Evolutionary conservation across 2,797 vertebrate species (phyloP).

Genomic region (Centroberyx gerrardi): DNA sequence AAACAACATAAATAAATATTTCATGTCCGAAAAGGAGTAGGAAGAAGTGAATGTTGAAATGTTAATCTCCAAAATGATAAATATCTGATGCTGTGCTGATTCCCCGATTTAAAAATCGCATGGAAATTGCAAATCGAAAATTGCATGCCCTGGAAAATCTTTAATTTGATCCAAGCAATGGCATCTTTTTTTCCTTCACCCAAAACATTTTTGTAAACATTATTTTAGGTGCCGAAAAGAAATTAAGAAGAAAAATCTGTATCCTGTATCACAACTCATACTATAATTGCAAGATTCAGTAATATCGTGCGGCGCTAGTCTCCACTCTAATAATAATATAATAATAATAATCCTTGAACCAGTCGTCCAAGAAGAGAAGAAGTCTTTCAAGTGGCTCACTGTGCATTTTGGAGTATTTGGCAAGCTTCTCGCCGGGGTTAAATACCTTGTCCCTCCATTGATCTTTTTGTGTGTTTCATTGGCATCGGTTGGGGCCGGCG

Average conservation of each 20-base stretch:
- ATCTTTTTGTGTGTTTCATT: slow-evolving; percentile 65
- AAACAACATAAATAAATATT: too few relatives aligned
- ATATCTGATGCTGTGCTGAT: too few relatives aligned
- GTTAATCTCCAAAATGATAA: too few relatives aligned
- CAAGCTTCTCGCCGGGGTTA: slow-evolving; percentile 52
- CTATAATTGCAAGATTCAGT: slow-evolving; percentile 7
- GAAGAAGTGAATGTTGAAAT: too few relatives aligned
- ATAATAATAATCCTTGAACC: slow-evolving; percentile 44
- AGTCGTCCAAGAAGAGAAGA: slow-evolving; percentile 7
- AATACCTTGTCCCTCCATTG: slow-evolving; percentile 67
- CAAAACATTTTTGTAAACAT: background rate
- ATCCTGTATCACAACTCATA: slow-evolving; percentile 1
- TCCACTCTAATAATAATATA: too few relatives aligned
- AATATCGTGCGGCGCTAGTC: slow-evolving; percentile 5
- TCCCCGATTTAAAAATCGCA: too few relatives aligned
- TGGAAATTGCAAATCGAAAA: too few relatives aligned
- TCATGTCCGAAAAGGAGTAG: too few relatives aligned
- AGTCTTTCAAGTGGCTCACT: slow-evolving; percentile 39
- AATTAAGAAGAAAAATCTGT: background rate
- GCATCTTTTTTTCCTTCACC: background rate
- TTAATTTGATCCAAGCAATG: too few relatives aligned
- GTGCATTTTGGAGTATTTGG: slow-evolving; percentile 55
- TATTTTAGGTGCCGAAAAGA: background rate
- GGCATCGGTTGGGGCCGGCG: slow-evolving; percentile 22
- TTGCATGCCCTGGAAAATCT: too few relatives aligned